Evolutionary conservation across 1,140 invertebrate genomes (phyloP).

Genomic region (Drosophila jambulina): DNA sequence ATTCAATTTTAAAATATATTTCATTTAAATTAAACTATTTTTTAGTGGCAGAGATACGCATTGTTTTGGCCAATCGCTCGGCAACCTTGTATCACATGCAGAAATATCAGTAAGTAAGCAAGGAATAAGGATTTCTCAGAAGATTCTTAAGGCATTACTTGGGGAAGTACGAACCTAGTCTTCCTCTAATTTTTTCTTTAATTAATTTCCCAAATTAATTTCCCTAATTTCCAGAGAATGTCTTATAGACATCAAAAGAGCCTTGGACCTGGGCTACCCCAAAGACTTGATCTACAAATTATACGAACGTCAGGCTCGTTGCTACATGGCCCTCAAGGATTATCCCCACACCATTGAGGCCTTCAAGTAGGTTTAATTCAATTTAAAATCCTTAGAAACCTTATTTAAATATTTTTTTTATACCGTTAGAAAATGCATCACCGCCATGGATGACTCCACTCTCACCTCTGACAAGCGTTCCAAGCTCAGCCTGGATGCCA

Average conservation of each 20-base stretch:
- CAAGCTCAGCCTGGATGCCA: conserved; percentile 89
- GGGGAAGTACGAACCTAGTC: too few species aligned
- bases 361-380: conserved; percentile 86
- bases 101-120: conserved; percentile 71
- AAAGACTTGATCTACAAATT: conserved; percentile 91
- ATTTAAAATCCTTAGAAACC: not conserved
- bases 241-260: conserved; percentile 90
- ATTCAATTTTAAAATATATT: not conserved
- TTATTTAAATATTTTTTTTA: not conserved
- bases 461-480: conserved; percentile 88
- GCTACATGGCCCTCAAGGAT: conserved; percentile 90
- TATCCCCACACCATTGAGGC: conserved; percentile 89
- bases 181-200: not conserved
- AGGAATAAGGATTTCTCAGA: not conserved
- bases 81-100: conserved; percentile 93
- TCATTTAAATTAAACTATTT: not conserved
- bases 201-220: not conserved
- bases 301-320: conserved; percentile 91
- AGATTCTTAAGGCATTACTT: too few species aligned
- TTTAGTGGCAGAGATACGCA: conserved; percentile 88
- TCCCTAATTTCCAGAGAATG: conserved; percentile 86
- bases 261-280: conserved; percentile 90
- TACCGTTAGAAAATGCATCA: conserved; percentile 86
- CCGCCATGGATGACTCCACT: conserved; percentile 88
- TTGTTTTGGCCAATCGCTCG: conserved; percentile 94